These are phyloP conservation scores for Tipula confusa DNA, from an alignment of 2,888 invertebrate genomes.

Conservation along the genomic window DNA sequence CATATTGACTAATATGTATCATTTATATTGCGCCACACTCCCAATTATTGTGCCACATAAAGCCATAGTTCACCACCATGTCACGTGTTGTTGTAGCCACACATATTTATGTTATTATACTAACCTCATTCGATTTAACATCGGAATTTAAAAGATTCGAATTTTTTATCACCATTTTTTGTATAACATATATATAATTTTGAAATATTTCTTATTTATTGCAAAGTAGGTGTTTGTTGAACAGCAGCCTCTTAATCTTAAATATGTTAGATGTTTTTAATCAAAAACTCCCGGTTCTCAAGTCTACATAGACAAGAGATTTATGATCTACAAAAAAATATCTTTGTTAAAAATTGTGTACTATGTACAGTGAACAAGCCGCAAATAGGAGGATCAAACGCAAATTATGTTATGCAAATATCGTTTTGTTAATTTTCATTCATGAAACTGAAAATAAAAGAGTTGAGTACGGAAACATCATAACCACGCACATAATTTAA, in stretches of 20 bases:
- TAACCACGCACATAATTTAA: neutral
- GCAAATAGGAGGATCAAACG: neutral
- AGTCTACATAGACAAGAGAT: neutral
- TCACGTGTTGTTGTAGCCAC: neutral
- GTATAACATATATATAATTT: neutral
- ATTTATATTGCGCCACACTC: no score
- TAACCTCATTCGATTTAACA: neutral
- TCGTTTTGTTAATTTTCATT: neutral
- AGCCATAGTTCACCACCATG: neutral
- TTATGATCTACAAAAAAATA: constrained; percentile 1
- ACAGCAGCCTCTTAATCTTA: neutral
- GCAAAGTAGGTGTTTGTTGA: neutral
- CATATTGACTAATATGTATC: no score
- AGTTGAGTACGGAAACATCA: neutral
- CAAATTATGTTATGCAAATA: neutral
- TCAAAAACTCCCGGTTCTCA: neutral
- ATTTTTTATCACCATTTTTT: neutral
- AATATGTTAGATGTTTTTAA: neutral
- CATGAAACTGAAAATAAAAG: neutral
- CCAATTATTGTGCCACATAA: no score
- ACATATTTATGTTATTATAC: neutral
- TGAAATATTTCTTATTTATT: constrained; percentile 20
- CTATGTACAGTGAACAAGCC: neutral
- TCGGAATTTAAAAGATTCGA: neutral
- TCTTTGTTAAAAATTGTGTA: neutral